phyloP scores from a whole-genome alignment of 2,888 invertebrate species.

The Netelia fuscicornis region DNA sequence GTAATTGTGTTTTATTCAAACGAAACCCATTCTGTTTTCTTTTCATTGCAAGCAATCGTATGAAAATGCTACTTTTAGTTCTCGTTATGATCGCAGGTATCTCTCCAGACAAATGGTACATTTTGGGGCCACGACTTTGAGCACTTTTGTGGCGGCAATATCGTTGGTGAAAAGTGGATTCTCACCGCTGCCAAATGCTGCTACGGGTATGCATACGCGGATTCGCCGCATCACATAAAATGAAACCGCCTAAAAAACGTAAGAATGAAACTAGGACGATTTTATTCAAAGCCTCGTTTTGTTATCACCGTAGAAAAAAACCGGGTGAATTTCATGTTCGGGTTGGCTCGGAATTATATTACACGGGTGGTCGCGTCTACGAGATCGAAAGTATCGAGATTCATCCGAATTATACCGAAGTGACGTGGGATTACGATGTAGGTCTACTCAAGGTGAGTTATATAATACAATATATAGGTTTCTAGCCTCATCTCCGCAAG shows the following conservation, averaged over 20 bases:
- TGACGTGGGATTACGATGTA: constrained; percentile 75
- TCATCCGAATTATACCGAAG: constrained; percentile 73
- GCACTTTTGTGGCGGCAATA: constrained; percentile 75
- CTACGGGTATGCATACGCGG: constrained; percentile 68
- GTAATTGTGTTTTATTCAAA: no score
- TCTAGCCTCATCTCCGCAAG: neutral
- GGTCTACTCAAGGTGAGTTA: constrained; percentile 75
- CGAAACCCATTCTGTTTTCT: neutral
- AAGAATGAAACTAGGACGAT: constrained; percentile 40
- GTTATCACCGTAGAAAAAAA: constrained; percentile 65
- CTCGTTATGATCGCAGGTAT: constrained; percentile 70
- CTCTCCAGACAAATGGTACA: constrained; percentile 77
- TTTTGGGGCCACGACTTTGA: constrained; percentile 76
- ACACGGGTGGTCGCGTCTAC: constrained; percentile 71
- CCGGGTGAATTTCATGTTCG: constrained; percentile 72
- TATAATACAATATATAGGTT: constrained; percentile 3
- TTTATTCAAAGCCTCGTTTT: constrained; percentile 14
- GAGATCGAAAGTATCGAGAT: constrained; percentile 69
- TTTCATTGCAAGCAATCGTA: neutral
- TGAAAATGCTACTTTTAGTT: constrained; percentile 62
- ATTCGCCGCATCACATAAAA: constrained; percentile 23
- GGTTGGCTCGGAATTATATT: constrained; percentile 73
- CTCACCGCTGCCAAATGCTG: constrained; percentile 77
- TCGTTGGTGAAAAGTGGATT: constrained; percentile 76
- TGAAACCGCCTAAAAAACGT: constrained; percentile 14